phyloP scores from a whole-genome alignment of 2,888 invertebrate genomes.

The Salticus scenicus region DNA sequence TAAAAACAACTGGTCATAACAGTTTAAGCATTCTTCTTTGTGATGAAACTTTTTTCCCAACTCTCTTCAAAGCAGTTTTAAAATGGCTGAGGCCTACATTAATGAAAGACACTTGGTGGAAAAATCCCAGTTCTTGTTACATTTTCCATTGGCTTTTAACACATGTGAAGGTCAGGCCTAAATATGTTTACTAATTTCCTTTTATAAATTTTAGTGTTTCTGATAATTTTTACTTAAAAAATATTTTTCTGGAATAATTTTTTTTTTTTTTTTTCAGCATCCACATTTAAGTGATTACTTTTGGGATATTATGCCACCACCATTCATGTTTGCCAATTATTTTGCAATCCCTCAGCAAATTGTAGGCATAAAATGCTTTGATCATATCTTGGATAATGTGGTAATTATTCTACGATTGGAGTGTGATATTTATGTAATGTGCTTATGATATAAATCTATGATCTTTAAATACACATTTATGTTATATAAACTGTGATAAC shows the following conservation, averaged over 20 bases:
- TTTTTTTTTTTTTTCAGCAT: slow-evolving; percentile 32
- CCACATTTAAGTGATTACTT: slow-evolving; percentile 48
- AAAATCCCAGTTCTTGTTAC: slow-evolving; percentile 43
- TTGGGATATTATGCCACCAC: slow-evolving; percentile 38
- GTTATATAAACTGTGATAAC: no score
- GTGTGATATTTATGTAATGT: no score
- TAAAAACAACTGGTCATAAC: not conserved
- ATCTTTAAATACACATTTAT: no score
- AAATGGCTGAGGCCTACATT: slow-evolving; percentile 41
- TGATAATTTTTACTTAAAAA: not conserved
- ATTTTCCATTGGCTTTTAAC: slow-evolving; percentile 33
- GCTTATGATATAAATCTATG: no score
- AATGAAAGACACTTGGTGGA: slow-evolving; percentile 54
- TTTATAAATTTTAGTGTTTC: no score
- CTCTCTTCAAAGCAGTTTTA: slow-evolving; percentile 42
- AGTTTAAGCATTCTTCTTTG: slow-evolving; percentile 25
- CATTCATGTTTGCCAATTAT: slow-evolving; percentile 49
- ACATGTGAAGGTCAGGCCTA: slow-evolving; percentile 23
- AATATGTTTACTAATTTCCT: not conserved
- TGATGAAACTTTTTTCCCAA: slow-evolving; percentile 46
- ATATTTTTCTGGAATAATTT: not conserved
- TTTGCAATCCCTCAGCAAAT: slow-evolving; percentile 22
- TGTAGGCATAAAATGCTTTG: slow-evolving; percentile 40
- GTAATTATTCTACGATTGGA: slow-evolving; percentile 19
- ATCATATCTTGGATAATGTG: slow-evolving; percentile 54